Percentiles rank a stretch among this genome's conserved stretches.
Evolutionary conservation across 2,113 vertebrate species (phyloP).

Genomic region (Mormoops blainvillei): DNA sequence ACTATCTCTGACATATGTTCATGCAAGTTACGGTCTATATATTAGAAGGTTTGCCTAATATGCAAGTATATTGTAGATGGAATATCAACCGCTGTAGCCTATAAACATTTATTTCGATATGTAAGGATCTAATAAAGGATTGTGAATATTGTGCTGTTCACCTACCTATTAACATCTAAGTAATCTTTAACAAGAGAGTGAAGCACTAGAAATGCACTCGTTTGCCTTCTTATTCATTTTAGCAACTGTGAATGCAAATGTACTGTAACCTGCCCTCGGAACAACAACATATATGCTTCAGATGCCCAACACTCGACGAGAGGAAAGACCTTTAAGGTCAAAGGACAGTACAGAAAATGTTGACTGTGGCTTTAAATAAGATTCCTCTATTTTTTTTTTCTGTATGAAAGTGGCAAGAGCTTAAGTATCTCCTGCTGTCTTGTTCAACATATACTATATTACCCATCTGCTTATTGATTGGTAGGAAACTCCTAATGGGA

Average conservation of each 20-base stretch:
- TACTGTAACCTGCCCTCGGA: background rate
- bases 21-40: background rate
- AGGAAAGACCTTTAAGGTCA: background rate
- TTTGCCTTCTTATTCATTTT: background rate
- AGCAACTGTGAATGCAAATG: background rate
- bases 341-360: background rate
- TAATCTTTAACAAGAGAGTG: background rate
- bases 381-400: conserved; percentile 61
- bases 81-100: background rate
- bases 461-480: conserved; percentile 84
- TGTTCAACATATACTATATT: conserved; percentile 78
- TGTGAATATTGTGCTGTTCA: background rate
- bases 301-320: background rate
- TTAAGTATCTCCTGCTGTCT: conserved; percentile 80
- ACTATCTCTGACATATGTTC: background rate
- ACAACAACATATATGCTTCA: background rate
- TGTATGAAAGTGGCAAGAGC: conserved; percentile 72
- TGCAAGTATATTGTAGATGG: background rate
- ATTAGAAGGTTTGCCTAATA: background rate
- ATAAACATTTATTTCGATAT: background rate
- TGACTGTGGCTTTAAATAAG: conserved; percentile 75
- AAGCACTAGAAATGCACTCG: background rate
- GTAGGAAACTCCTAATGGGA: conserved; percentile 82
- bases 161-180: background rate
- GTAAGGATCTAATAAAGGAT: background rate